Evolutionary conservation across 2,888 invertebrate species (phyloP).

Genomic region (Polydrusus cervinus): DNA sequence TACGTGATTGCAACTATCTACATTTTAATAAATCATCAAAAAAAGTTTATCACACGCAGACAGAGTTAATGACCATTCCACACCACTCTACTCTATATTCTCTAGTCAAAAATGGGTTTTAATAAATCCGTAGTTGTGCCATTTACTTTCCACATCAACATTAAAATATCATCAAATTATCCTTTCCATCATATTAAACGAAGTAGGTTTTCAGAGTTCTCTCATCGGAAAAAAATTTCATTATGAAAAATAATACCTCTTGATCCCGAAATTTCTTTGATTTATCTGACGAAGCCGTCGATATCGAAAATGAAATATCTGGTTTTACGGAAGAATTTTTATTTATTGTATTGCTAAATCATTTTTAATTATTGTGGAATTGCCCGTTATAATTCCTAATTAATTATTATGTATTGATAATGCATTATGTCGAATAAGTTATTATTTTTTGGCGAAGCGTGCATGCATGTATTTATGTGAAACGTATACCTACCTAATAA

Average conservation of each 20-base stretch:
- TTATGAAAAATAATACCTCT: not conserved
- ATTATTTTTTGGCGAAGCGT: too few relatives aligned
- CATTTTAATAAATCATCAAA: too few relatives aligned
- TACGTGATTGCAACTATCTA: too few relatives aligned
- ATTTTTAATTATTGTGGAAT: not conserved
- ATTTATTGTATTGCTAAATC: not conserved
- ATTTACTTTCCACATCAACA: too few relatives aligned
- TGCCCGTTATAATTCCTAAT: not conserved
- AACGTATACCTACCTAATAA: too few relatives aligned
- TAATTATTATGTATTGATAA: not conserved
- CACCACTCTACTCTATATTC: too few relatives aligned
- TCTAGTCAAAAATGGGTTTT: too few relatives aligned
- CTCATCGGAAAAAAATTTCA: not conserved
- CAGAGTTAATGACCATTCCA: too few relatives aligned
- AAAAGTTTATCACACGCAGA: too few relatives aligned
- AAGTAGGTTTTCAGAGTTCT: not conserved
- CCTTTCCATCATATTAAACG: not conserved
- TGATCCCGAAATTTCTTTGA: conserved; percentile 5
- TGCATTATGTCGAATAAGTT: not conserved
- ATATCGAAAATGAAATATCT: conserved; percentile 7
- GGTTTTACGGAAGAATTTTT: not conserved
- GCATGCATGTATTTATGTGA: too few relatives aligned
- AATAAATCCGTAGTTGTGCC: too few relatives aligned
- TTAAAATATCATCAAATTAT: not conserved
- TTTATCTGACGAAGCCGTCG: conserved; percentile 2